phyloP scores from a whole-genome alignment of 2,797 vertebrate genomes.

The Pipistrellus pipistrellus region DNA sequence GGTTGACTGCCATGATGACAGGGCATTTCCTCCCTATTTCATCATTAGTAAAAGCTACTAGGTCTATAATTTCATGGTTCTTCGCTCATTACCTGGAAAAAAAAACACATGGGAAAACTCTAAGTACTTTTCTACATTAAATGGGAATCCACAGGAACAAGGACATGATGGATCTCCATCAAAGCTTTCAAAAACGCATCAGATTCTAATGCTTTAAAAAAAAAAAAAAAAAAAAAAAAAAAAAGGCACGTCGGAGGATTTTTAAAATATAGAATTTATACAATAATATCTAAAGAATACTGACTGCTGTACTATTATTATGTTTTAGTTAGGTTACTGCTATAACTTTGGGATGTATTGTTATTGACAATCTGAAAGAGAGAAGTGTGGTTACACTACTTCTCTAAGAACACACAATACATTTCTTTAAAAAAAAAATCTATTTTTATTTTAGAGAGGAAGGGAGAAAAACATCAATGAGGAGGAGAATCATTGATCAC shows the following conservation, averaged over 20 bases:
- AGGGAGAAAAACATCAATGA: no score
- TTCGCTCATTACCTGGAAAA: background rate
- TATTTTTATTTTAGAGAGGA: no score
- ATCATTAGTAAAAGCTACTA: background rate
- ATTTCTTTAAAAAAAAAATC: no score
- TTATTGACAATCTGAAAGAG: conserved; percentile 9
- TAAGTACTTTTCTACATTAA: background rate
- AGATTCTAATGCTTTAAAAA: background rate
- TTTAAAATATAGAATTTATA: background rate
- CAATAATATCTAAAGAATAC: background rate
- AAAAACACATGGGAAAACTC: background rate
- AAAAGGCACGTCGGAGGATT: background rate
- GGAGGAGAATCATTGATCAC: no score
- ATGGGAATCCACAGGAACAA: background rate
- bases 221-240: background rate
- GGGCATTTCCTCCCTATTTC: background rate
- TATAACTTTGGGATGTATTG: background rate
- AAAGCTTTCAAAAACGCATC: conserved; percentile 38
- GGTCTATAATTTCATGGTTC: background rate
- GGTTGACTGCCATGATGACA: background rate
- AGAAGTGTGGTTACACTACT: background rate
- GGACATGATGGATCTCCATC: background rate
- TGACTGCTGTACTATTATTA: background rate
- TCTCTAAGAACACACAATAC: background rate
- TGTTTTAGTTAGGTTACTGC: conserved; percentile 30